These are phyloP conservation scores for Erebia aethiops DNA, from an alignment of 2,888 invertebrate genomes.

Conservation along the genomic window DNA sequence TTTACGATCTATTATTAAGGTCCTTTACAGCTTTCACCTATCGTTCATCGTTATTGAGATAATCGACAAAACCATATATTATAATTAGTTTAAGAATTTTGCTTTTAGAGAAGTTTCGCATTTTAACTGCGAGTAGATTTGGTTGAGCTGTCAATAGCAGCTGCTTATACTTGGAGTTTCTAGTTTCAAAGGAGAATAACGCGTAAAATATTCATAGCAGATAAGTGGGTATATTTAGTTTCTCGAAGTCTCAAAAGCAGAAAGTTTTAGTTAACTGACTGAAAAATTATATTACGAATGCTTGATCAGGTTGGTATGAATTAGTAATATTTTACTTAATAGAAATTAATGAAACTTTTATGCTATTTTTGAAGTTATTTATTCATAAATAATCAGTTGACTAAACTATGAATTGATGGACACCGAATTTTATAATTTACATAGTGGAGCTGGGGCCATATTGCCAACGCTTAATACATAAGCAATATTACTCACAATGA, in stretches of 20 bases:
- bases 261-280: constrained; percentile 15
- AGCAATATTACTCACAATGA: no score
- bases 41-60: no score
- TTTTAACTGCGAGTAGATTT: constrained; percentile 32
- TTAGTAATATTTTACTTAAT: not conserved
- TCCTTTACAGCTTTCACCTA: no score
- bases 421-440: no score
- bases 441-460: no score
- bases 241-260: constrained; percentile 10
- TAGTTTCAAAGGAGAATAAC: constrained; percentile 47
- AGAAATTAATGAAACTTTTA: not conserved
- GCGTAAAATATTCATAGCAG: constrained; percentile 40
- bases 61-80: no score
- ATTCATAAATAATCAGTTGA: no score
- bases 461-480: no score
- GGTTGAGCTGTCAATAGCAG: constrained; percentile 53
- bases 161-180: constrained; percentile 45
- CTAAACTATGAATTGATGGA: no score
- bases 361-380: not conserved
- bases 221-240: constrained; percentile 34
- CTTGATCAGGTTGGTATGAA: not conserved
- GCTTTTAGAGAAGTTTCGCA: constrained; percentile 22
- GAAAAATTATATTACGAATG: constrained; percentile 6
- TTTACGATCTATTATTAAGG: no score
- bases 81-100: constrained; percentile 11